These are phyloP conservation scores for Hystrix cristata DNA, from an alignment of 2,113 vertebrate genomes.

Conservation along the genomic window DNA sequence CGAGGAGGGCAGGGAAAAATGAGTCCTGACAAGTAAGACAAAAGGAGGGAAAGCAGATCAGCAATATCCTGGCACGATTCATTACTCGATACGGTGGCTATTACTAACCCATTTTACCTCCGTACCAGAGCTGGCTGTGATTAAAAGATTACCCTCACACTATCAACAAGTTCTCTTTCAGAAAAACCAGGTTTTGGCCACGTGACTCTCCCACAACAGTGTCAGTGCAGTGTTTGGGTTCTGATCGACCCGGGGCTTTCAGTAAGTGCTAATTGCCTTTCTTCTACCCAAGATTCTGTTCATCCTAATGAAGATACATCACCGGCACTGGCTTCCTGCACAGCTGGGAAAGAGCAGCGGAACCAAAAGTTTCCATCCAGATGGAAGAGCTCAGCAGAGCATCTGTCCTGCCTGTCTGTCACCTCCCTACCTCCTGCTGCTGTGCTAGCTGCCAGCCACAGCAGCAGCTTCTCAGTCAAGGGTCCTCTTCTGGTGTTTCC, in stretches of 20 bases:
- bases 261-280: background rate
- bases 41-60: background rate
- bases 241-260: background rate
- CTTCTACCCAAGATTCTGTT: background rate
- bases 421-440: constrained; percentile 61
- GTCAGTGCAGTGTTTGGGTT: background rate
- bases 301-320: constrained; percentile 68
- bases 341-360: constrained; percentile 43
- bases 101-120: background rate
- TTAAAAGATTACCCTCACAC: background rate
- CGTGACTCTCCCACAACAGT: background rate
- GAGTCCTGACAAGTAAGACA: background rate
- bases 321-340: constrained; percentile 2
- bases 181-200: background rate
- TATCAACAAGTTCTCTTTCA: background rate
- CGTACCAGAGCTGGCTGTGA: background rate
- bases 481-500: constrained; percentile 18
- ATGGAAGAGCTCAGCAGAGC: constrained; percentile 73
- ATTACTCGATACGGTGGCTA: background rate
- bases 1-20: rapidly evolving
- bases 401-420: constrained; percentile 70
- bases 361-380: constrained; percentile 62
- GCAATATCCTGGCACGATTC: background rate
- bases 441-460: constrained; percentile 60
- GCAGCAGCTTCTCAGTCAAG: constrained; percentile 44